Evolutionary conservation across 2,113 vertebrate species (phyloP).

Genomic region (Nycticebus coucang): DNA sequence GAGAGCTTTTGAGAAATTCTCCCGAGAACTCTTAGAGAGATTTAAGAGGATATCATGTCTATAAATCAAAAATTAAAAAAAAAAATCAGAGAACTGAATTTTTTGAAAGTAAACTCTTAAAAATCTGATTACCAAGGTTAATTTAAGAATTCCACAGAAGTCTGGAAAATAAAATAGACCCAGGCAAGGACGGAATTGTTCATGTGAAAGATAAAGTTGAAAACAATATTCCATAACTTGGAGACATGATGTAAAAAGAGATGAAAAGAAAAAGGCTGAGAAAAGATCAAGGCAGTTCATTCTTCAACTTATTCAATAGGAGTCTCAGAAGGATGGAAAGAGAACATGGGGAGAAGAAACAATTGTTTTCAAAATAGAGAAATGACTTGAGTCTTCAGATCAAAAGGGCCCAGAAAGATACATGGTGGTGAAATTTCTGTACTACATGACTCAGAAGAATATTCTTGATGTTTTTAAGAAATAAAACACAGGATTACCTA

Average conservation of each 20-base stretch:
- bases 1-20: not conserved
- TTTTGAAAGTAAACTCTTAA: not conserved
- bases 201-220: not conserved
- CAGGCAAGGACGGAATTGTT: not conserved
- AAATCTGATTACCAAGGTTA: constrained; percentile 1
- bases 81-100: not conserved
- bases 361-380: not conserved
- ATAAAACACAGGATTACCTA: not conserved
- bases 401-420: not conserved
- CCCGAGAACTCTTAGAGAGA: not conserved
- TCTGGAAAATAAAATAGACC: not conserved
- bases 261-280: not conserved
- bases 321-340: not conserved
- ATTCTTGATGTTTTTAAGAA: not conserved
- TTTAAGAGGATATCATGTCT: not conserved
- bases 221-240: not conserved
- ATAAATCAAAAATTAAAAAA: not conserved
- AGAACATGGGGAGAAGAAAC: not conserved
- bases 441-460: not conserved
- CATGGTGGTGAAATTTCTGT: not conserved
- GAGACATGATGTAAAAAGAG: not conserved
- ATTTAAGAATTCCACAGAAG: not conserved
- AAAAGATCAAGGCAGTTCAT: not conserved
- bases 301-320: not conserved
- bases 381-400: not conserved